Evolutionary conservation across 92 coral and sea anemone genomes (phyloP).

Genomic region (Zoanthus solanderi): DNA sequence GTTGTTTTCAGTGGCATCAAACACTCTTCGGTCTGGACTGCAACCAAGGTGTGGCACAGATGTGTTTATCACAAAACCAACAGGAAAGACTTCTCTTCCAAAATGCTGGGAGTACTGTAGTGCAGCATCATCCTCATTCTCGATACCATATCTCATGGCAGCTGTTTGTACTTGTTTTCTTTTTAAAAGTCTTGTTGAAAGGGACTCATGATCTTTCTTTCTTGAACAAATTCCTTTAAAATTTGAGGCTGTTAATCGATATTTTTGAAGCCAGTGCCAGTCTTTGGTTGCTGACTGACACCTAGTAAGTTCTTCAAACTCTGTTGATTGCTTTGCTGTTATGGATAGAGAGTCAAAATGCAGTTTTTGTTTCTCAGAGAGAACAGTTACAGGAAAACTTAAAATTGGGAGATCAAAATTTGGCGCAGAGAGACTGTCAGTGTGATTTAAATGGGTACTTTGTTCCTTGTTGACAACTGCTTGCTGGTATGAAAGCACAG

Average conservation of each 20-base stretch:
- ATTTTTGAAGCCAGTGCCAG: conserved; percentile 46
- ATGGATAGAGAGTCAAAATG: conserved; percentile 29
- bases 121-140: conserved; percentile 63
- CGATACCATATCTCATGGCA: conserved; percentile 69
- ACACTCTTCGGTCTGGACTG: conserved; percentile 69
- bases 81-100: conserved; percentile 38
- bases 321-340: conserved; percentile 11
- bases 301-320: conserved; percentile 53
- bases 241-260: conserved; percentile 50
- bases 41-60: conserved; percentile 69
- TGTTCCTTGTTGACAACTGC: conserved; percentile 31
- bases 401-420: conserved; percentile 41
- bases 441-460: not conserved
- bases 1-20: conserved; percentile 41
- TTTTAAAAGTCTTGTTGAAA: conserved; percentile 15
- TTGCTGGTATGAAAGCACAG: conserved; percentile 56
- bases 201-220: conserved; percentile 38
- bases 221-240: conserved; percentile 39
- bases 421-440: conserved; percentile 31
- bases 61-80: conserved; percentile 63
- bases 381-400: conserved; percentile 44
- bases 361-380: conserved; percentile 50
- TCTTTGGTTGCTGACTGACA: conserved; percentile 49
- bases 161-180: conserved; percentile 50
- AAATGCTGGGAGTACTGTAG: conserved; percentile 42